These are phyloP conservation scores for Chaetorhynchus papuensis DNA, from an alignment of 2,113 vertebrate species.

Conservation along the genomic window DNA sequence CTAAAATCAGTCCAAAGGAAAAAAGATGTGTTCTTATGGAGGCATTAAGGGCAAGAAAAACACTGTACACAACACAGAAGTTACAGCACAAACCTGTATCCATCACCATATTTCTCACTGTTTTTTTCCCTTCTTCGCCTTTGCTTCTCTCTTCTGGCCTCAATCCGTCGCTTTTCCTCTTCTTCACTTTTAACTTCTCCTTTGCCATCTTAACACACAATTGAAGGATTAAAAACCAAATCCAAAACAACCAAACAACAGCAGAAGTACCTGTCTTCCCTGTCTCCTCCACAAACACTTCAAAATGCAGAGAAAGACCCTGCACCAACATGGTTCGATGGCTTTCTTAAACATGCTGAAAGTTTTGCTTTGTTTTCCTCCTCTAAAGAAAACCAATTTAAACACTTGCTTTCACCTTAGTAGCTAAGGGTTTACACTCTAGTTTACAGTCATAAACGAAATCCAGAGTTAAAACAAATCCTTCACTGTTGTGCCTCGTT, in stretches of 20 bases:
- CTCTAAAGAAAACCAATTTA: neutral
- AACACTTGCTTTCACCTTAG: neutral
- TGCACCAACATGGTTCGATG: neutral
- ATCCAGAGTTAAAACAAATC: neutral
- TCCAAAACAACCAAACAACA: neutral
- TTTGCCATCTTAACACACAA: constrained; percentile 66
- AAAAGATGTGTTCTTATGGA: neutral
- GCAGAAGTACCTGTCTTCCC: neutral
- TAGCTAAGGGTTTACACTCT: neutral
- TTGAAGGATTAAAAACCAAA: neutral
- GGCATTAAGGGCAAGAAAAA: neutral
- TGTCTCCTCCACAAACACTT: neutral
- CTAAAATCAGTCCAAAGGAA: neutral
- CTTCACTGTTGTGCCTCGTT: neutral
- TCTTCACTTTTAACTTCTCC: constrained; percentile 76
- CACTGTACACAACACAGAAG: neutral
- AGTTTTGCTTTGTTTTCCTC: neutral
- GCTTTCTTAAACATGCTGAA: neutral
- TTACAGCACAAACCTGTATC: constrained; percentile 77
- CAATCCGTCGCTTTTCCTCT: constrained; percentile 80
- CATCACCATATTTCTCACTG: constrained; percentile 84
- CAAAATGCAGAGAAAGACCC: neutral
- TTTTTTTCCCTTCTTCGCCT: constrained; percentile 85
- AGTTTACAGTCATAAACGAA: neutral
- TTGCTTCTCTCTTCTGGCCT: constrained; percentile 80